Conservation (phyloP, 2,113 vertebrate genomes). For the Carollia perspicillata region DNA sequence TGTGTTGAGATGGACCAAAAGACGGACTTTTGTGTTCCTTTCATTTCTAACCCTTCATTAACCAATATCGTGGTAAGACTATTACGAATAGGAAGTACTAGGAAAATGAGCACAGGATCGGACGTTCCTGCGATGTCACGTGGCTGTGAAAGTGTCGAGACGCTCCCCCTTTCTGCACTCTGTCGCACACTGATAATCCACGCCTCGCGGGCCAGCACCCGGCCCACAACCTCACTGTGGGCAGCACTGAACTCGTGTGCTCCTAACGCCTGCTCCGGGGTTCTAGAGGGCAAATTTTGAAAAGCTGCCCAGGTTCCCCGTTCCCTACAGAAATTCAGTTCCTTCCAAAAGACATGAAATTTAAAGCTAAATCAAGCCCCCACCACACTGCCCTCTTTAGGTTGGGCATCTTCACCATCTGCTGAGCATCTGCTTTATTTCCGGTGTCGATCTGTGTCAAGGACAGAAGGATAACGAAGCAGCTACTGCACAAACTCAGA, state of each 20-base stretch:
- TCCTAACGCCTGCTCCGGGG: background rate
- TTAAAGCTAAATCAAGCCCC: background rate
- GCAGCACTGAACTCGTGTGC: background rate
- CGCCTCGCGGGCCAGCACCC: background rate
- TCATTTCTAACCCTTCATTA: background rate
- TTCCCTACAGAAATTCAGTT: background rate
- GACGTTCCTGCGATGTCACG: background rate
- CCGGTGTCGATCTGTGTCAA: background rate
- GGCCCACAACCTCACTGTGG: rapidly evolving
- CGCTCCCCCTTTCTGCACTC: background rate
- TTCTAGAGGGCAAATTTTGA: background rate
- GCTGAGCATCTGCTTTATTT: background rate
- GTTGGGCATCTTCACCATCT: background rate
- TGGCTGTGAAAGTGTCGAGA: background rate
- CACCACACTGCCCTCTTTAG: background rate
- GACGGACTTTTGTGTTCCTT: background rate
- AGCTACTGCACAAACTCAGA: background rate
- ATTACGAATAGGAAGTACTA: background rate
- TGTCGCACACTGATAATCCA: background rate
- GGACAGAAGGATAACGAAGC: background rate
- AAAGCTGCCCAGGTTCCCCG: background rate
- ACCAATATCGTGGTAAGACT: background rate
- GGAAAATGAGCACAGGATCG: background rate
- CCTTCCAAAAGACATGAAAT: background rate
- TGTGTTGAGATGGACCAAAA: background rate